Evolutionary conservation across 37 sponge, comb jelly and placozoan genomes (phyloP), one percentile per base, ranked within the genome.

Genomic region (Beroe forskalii): DNA sequence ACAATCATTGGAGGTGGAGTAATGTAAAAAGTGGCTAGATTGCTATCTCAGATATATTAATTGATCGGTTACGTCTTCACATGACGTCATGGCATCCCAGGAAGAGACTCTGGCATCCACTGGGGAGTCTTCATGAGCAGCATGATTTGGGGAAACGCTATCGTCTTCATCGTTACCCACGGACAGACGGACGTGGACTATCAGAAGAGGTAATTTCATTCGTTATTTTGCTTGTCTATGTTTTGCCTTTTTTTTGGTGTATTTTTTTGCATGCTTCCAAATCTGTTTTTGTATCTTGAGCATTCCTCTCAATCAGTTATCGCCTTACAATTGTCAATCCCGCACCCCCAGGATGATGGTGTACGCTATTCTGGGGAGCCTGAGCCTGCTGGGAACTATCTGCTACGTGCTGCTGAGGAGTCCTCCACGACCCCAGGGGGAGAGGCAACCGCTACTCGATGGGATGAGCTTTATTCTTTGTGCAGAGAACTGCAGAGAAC

Each of bases 91-190:
- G n/a, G n/a, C n/a, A n/a, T 12, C 55, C 12, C 72, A 69, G 72
- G 72, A 33, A 19, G 27, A 69, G 38, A 69, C 38, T 69, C 72
- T 3, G 38, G 72, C 20, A 69, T 69, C 4, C 72, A 69, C 72
- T 69, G 72, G 72, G 72, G 72, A 69, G 39, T 69, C 37, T 69
- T 69, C 32, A 69, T 69, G 72, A 69, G 72, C 39, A 69, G 72
- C 38, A 69, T 69, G 72, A 69, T 69, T 9, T 69, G 72, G 72
- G 72, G 72, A 14, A 69, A 69, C 72, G 72, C 72, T 69, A 37
- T 69, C 38, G 72, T 69, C 1, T 69, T 33, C 72, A 2, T 28
- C 38, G 33, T 69, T 2, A 69, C 72, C 1, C 38, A 69, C 38
- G 72, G 72, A 35, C 55, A 48, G 12, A 48, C 55, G 6, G 55